These are phyloP conservation scores for Tachysurus vachellii DNA, from an alignment of 2,113 vertebrate genomes.

Conservation along the genomic window DNA sequence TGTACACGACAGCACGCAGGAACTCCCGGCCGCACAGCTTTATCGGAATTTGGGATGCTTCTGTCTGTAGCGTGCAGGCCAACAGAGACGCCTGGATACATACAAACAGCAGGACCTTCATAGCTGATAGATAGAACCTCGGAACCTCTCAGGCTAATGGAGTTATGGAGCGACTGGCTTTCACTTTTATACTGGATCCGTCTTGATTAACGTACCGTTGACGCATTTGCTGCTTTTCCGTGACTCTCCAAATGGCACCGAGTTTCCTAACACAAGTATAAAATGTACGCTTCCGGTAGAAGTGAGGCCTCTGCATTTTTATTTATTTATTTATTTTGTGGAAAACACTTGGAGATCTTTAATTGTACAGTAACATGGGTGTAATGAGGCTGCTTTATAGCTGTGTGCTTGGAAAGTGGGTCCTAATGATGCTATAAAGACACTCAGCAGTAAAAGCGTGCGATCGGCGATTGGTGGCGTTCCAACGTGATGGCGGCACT, in stretches of 20 bases:
- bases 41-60: constrained; percentile 53
- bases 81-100: constrained; percentile 47
- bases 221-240: constrained; percentile 20
- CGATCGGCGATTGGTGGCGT: constrained; percentile 3
- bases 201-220: constrained; percentile 3
- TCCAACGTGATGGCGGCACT: constrained; percentile 33
- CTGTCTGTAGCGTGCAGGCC: constrained; percentile 55
- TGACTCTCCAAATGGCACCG: constrained; percentile 42
- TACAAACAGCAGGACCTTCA: constrained; percentile 60
- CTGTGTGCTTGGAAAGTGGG: constrained; percentile 58
- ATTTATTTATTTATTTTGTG: not conserved
- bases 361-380: constrained; percentile 52
- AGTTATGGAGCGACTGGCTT: not conserved
- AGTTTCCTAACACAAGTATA: constrained; percentile 4
- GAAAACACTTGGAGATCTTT: not conserved
- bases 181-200: constrained; percentile 36
- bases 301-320: not conserved
- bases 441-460: constrained; percentile 36
- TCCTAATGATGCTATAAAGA: constrained; percentile 63
- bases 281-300: not conserved
- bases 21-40: constrained; percentile 82
- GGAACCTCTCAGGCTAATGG: not conserved
- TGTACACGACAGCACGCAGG: constrained; percentile 78
- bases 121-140: not conserved
- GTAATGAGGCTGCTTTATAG: constrained; percentile 63